Percentiles rank a stretch among this genome's conserved stretches.
Evolutionary conservation across 2,113 vertebrate species (phyloP).

Genomic region (Taurulus bubalis): DNA sequence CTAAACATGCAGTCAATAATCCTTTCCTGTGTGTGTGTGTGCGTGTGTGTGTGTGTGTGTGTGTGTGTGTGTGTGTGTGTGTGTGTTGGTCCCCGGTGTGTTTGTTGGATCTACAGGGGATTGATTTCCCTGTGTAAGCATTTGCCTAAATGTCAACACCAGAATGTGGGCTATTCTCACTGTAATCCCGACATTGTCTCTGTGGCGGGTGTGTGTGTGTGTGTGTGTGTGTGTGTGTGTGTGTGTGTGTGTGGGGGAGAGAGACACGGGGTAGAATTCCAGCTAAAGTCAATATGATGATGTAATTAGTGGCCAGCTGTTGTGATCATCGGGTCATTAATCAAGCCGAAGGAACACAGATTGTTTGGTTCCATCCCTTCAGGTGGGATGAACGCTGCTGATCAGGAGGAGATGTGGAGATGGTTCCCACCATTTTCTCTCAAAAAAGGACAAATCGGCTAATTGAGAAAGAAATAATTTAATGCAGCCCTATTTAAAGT

Average conservation of each 20-base stretch:
- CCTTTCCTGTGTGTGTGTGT: not conserved
- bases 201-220: slow-evolving; percentile 24
- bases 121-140: slow-evolving; percentile 55
- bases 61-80: not conserved
- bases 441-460: too few species aligned
- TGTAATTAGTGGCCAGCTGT: not conserved
- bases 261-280: not conserved
- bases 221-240: slow-evolving; percentile 4
- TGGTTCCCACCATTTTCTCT: not conserved
- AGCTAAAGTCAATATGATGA: not conserved
- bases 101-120: slow-evolving; percentile 35
- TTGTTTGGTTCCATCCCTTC: not conserved
- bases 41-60: not conserved
- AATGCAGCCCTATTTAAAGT: too few species aligned
- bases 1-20: not conserved
- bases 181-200: slow-evolving; percentile 65
- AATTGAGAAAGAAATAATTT: not conserved
- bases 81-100: not conserved
- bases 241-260: not conserved
- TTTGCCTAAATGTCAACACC: slow-evolving; percentile 50
- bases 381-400: not conserved
- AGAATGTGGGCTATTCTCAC: slow-evolving; percentile 54
- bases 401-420: not conserved
- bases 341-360: not conserved
- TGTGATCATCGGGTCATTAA: not conserved